Conservation (phyloP, 2,888 invertebrate species). For the Stenolophus ochropezus region DNA sequence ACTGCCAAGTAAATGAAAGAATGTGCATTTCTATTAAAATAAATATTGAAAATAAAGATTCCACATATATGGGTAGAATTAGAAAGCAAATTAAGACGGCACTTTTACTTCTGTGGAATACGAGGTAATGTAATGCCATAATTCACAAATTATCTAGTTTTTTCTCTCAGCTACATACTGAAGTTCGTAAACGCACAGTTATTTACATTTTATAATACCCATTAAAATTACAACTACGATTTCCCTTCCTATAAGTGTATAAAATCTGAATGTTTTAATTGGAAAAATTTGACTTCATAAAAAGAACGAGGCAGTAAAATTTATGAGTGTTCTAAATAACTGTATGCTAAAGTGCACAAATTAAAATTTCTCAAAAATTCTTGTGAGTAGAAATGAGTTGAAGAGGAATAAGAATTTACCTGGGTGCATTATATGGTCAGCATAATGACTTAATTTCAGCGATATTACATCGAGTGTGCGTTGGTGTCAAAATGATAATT, state of each 20-base stretch:
- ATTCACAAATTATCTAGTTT: slow-evolving; percentile 19
- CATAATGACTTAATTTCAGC: slow-evolving; percentile 19
- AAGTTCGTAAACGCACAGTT: slow-evolving; percentile 2
- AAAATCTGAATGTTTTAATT: slow-evolving; percentile 9
- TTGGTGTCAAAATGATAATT: slow-evolving; percentile 36
- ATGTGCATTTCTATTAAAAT: no score
- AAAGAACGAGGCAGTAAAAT: neutral
- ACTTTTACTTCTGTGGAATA: slow-evolving; percentile 23
- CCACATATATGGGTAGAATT: neutral
- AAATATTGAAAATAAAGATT: no score
- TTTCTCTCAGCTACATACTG: neutral
- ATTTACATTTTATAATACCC: slow-evolving; percentile 22
- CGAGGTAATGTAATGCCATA: neutral
- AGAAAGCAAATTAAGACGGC: slow-evolving; percentile 13
- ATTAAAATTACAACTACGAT: slow-evolving; percentile 31
- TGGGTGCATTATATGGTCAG: neutral
- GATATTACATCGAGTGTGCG: neutral
- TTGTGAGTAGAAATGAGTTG: neutral
- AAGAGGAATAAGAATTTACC: neutral
- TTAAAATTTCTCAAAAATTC: slow-evolving; percentile 23
- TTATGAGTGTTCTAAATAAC: slow-evolving; percentile 29
- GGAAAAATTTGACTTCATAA: slow-evolving; percentile 17
- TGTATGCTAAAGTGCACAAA: slow-evolving; percentile 9
- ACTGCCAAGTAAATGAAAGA: no score
- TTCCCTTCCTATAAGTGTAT: neutral